A percentile compares a stretch with the other conserved stretches of the same genome.
Conservation (phyloP, 2,888 invertebrate species). For the Timandra comae region DNA sequence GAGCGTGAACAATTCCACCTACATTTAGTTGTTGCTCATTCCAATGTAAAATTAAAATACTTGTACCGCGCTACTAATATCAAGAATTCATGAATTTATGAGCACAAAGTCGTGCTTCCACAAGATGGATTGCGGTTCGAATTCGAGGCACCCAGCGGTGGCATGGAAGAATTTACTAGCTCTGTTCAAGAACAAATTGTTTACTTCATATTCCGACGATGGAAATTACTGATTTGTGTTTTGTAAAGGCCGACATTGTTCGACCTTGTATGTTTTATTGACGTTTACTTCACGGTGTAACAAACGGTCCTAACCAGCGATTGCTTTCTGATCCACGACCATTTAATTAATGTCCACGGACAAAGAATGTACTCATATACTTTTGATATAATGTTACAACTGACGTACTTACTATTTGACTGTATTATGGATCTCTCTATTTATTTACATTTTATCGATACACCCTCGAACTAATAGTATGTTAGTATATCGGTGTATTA, state of each 20-base stretch:
- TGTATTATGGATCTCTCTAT: no score
- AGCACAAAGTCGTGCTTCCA: not conserved
- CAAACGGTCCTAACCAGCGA: not conserved
- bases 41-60: constrained; percentile 18
- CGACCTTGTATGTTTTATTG: no score
- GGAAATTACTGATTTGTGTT: not conserved
- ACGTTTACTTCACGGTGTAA: not conserved
- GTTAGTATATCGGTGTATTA: constrained; percentile 4
- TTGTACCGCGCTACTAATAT: constrained; percentile 14
- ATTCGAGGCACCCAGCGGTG: not conserved
- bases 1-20: constrained; percentile 12
- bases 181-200: not conserved
- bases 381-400: not conserved
- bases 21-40: constrained; percentile 12
- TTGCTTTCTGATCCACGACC: not conserved
- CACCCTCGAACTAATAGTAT: not conserved
- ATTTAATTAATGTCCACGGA: not conserved
- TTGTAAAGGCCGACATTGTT: not conserved
- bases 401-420: no score
- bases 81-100: constrained; percentile 11
- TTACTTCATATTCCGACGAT: not conserved
- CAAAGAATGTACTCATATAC: no score
- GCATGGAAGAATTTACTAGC: not conserved
- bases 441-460: not conserved
- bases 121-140: no score